Evolutionary conservation across 2,113 vertebrate genomes (phyloP).

Genomic region (Candoia aspera): DNA sequence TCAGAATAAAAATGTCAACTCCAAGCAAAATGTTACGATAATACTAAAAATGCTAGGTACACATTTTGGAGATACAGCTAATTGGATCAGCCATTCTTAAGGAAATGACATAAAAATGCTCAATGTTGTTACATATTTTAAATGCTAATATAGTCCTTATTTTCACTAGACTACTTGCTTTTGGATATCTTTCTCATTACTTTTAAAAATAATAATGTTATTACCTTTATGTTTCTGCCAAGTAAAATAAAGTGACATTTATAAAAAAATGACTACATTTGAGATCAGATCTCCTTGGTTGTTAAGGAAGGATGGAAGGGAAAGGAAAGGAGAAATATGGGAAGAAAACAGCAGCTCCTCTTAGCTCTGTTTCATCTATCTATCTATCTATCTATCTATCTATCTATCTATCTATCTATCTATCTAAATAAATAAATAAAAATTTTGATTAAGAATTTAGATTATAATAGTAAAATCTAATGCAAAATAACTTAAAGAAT

Average conservation of each 20-base stretch:
- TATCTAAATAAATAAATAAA: no score
- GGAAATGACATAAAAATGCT: constrained; percentile 74
- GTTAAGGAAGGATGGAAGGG: neutral
- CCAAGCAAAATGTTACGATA: constrained; percentile 88
- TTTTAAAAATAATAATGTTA: constrained; percentile 67
- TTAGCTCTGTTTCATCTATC: constrained; percentile 26
- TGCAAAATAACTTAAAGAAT: neutral
- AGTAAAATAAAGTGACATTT: constrained; percentile 46
- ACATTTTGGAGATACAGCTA: constrained; percentile 89
- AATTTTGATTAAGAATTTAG: neutral
- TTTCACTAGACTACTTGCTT: constrained; percentile 58
- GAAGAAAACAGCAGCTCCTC: neutral
- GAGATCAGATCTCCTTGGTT: constrained; percentile 12
- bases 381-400: no score
- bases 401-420: no score
- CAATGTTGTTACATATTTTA: constrained; percentile 63
- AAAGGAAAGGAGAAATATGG: neutral
- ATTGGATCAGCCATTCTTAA: constrained; percentile 87
- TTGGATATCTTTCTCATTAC: constrained; percentile 66
- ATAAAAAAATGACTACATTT: constrained; percentile 32
- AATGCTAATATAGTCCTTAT: constrained; percentile 65
- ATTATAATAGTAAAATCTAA: neutral
- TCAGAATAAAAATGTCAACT: constrained; percentile 95
- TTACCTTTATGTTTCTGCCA: constrained; percentile 68
- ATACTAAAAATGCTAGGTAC: constrained; percentile 92